Evolutionary conservation across 2,113 vertebrate species (phyloP).

Genomic region (Cyprinodon brontotheroides): DNA sequence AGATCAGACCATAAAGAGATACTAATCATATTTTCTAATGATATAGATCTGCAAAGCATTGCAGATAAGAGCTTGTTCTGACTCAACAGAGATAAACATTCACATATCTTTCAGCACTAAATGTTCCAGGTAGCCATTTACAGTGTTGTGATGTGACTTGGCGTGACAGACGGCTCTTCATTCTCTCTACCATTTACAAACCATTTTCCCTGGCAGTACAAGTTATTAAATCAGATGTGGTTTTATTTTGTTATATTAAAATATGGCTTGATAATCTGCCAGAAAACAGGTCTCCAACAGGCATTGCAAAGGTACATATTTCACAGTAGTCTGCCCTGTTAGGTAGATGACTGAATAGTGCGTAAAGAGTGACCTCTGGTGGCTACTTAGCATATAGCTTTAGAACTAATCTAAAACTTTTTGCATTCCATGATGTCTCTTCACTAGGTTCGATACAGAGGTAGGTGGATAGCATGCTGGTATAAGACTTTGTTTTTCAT

Average conservation of each 20-base stretch:
- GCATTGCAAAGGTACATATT: background rate
- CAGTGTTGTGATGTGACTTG: constrained; percentile 39
- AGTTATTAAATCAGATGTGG: no score
- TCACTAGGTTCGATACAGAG: constrained; percentile 84
- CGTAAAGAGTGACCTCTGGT: constrained; percentile 69
- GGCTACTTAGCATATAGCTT: constrained; percentile 32
- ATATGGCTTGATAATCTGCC: background rate
- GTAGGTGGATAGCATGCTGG: constrained; percentile 73
- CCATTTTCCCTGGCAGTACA: background rate
- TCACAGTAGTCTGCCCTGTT: no score
- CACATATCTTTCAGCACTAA: constrained; percentile 40
- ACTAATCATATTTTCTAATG: background rate
- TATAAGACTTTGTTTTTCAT: background rate
- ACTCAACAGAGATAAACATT: constrained; percentile 16
- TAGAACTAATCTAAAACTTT: background rate
- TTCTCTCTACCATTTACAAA: background rate
- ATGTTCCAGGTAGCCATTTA: background rate
- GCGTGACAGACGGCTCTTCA: constrained; percentile 33
- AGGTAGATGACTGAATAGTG: background rate
- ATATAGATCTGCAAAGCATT: constrained; percentile 36
- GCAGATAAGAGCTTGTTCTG: constrained; percentile 26
- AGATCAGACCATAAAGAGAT: constrained; percentile 5
- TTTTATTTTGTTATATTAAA: background rate
- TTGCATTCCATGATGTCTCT: constrained; percentile 13
- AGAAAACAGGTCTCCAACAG: background rate